A percentile compares a stretch with the other conserved stretches of the same genome.
phyloP scores from a whole-genome alignment of 2,888 invertebrate species.

The Prenolepis imparis region DNA sequence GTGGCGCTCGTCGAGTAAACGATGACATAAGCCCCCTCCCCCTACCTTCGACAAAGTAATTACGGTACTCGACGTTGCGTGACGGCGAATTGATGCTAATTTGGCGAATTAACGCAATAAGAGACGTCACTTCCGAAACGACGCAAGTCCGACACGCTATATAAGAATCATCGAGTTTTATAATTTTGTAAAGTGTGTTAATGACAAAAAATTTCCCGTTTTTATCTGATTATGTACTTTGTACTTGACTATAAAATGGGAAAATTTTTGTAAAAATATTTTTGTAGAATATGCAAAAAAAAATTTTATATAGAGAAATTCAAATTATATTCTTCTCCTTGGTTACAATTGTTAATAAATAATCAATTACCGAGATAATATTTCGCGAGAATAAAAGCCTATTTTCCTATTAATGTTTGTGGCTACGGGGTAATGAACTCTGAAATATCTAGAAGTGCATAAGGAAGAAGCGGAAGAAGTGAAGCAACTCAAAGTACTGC shows the following conservation, averaged over 20 bases:
- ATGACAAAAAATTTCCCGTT: not conserved
- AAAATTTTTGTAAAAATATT: not conserved
- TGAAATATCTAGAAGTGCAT: not conserved
- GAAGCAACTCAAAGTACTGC: conserved; percentile 16
- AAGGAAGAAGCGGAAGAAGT: conserved; percentile 12
- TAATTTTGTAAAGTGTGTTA: not conserved
- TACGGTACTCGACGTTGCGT: conserved; percentile 42
- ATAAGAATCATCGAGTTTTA: not conserved
- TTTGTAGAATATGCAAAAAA: not conserved
- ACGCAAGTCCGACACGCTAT: no score
- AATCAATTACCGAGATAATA: not conserved
- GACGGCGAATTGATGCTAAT: conserved; percentile 45
- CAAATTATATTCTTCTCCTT: not conserved
- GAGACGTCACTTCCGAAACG: conserved; percentile 31
- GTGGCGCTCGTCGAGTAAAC: conserved; percentile 39
- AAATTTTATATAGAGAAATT: not conserved
- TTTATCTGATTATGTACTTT: not conserved
- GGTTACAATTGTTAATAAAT: not conserved
- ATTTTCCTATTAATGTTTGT: not conserved
- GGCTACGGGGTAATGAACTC: conserved; percentile 14
- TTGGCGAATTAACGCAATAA: conserved; percentile 22
- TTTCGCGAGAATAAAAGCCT: not conserved
- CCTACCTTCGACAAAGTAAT: not conserved
- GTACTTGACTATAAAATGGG: not conserved
- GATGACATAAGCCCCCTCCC: conserved; percentile 39